A percentile compares a stretch with the other conserved stretches of the same genome.
Evolutionary conservation across 2,888 invertebrate species (phyloP).

Genomic region (Carpatolechia fugitivella): DNA sequence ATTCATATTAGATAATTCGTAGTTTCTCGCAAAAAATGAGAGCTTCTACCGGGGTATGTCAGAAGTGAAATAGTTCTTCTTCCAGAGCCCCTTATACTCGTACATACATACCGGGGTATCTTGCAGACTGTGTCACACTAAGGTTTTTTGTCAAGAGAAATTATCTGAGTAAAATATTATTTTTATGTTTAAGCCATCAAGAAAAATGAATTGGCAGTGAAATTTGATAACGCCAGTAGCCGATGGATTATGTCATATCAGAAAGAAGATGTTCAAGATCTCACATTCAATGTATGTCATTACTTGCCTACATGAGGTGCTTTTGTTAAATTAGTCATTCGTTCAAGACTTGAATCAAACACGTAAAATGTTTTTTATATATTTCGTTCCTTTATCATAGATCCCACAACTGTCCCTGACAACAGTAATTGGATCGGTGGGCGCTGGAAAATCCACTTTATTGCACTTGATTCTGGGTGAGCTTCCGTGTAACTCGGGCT

Average conservation of each 20-base stretch:
- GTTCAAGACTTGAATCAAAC: too few relatives aligned
- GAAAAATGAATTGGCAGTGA: constrained; percentile 39
- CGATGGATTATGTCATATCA: constrained; percentile 69
- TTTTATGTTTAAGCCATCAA: neutral
- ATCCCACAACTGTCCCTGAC: constrained; percentile 65
- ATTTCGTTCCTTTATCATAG: constrained; percentile 28
- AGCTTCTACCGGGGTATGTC: too few relatives aligned
- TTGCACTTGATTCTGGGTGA: constrained; percentile 86
- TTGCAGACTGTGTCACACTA: too few relatives aligned
- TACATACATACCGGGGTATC: too few relatives aligned
- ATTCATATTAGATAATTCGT: too few relatives aligned
- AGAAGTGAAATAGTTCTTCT: too few relatives aligned
- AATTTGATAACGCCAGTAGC: constrained; percentile 66
- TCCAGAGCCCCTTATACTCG: too few relatives aligned
- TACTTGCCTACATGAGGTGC: neutral
- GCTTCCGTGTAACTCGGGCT: constrained; percentile 83
- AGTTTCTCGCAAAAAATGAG: too few relatives aligned
- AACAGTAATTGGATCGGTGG: constrained; percentile 82
- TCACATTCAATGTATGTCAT: constrained; percentile 58
- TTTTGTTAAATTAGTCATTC: too few relatives aligned
- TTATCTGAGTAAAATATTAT: too few relatives aligned
- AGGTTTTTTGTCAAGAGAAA: too few relatives aligned
- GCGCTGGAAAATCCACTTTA: constrained; percentile 80
- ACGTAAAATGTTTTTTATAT: too few relatives aligned
- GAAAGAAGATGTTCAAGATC: constrained; percentile 63